A percentile compares a stretch with the other conserved stretches of the same genome.
Evolutionary conservation across 2,797 vertebrate genomes (phyloP).

Genomic region (Spinus olivaceus): DNA sequence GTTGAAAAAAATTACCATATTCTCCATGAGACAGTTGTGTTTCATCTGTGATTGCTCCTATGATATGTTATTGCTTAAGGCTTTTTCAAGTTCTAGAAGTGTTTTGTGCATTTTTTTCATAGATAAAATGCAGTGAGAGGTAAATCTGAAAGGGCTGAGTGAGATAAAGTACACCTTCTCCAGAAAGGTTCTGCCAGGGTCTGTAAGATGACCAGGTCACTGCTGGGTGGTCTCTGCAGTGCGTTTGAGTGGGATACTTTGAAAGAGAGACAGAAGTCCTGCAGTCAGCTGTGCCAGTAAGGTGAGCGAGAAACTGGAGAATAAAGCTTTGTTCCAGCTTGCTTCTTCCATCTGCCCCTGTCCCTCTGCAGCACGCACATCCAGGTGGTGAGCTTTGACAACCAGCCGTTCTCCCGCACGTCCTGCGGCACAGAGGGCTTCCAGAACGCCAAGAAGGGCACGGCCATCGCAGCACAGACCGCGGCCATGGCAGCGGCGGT

Average conservation of each 20-base stretch:
- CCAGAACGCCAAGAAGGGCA: constrained; percentile 89
- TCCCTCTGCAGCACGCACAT: constrained; percentile 85
- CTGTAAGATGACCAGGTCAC: neutral
- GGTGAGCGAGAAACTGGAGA: neutral
- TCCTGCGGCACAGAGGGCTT: constrained; percentile 94
- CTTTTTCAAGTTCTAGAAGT: neutral
- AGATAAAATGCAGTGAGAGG: neutral
- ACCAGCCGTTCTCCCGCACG: constrained; percentile 72
- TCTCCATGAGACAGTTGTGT: neutral
- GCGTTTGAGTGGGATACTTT: neutral
- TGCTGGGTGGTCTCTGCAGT: neutral
- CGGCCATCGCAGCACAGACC: constrained; percentile 87
- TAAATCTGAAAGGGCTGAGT: neutral
- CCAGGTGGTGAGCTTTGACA: constrained; percentile 80
- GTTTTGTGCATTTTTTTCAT: neutral
- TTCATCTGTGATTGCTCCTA: neutral
- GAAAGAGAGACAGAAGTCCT: neutral
- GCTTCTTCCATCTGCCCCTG: neutral
- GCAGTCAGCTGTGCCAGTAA: accelerated
- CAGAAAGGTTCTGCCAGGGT: neutral
- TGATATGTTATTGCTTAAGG: neutral
- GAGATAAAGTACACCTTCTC: neutral
- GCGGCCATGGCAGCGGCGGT: constrained; percentile 84
- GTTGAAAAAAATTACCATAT: neutral
- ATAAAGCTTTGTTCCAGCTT: neutral